Conservation (phyloP, 2,797 vertebrate species). For the Thamnophis elegans region DNA sequence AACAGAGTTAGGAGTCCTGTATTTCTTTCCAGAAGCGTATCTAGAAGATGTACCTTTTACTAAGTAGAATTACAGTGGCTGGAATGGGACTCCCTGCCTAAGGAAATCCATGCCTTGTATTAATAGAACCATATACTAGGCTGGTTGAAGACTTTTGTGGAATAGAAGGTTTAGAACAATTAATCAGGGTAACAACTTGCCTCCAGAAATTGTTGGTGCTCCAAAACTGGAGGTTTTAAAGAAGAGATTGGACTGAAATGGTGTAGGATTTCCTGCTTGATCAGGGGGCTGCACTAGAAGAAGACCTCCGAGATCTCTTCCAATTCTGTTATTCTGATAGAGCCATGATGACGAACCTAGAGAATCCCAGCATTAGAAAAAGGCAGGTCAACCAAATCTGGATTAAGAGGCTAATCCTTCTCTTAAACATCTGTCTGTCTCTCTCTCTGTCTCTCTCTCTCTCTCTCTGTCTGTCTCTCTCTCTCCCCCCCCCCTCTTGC, state of each 20-base stretch:
- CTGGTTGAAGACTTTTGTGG: background rate
- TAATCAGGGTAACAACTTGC: background rate
- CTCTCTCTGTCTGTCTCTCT: background rate
- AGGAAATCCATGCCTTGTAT: background rate
- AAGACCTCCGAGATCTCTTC: background rate
- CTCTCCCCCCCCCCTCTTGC: background rate
- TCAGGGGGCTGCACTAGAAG: background rate
- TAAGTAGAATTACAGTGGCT: background rate
- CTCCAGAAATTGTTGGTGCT: background rate
- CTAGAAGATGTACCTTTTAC: background rate
- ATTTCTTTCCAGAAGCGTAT: background rate
- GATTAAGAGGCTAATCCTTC: background rate
- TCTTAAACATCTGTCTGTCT: background rate
- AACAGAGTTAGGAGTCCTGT: background rate
- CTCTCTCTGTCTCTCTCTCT: too few relatives aligned
- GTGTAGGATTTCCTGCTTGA: background rate
- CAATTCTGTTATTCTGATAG: background rate
- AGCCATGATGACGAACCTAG: too few relatives aligned
- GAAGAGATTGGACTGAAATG: background rate
- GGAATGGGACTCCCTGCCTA: background rate
- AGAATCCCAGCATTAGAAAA: background rate
- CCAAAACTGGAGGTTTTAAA: background rate
- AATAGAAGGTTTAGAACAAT: background rate
- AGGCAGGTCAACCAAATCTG: background rate
- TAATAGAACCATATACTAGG: background rate